Conservation (phyloP, 2,888 invertebrate species). For the Endomychus coccineus region DNA sequence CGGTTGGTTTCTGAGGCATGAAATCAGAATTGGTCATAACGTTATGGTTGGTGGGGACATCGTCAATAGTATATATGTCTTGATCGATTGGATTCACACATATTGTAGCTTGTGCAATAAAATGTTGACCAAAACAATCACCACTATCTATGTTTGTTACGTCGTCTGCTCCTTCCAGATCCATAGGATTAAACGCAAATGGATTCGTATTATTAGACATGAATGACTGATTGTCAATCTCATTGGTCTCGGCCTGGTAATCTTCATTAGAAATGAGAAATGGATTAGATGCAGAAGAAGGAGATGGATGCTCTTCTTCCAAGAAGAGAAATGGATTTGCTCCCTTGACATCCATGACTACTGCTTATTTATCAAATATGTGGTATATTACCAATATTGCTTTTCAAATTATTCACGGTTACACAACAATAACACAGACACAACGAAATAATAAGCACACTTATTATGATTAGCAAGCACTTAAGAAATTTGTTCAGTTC, state of each 20-base stretch:
- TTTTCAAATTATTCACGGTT: too few relatives aligned
- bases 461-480: slow-evolving; percentile 4
- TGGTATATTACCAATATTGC: too few relatives aligned
- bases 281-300: slow-evolving; percentile 55
- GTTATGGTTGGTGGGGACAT: slow-evolving; percentile 7
- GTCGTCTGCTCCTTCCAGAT: slow-evolving; percentile 36
- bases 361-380: too few relatives aligned
- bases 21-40: slow-evolving; percentile 14
- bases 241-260: slow-evolving; percentile 36
- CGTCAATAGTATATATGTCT: slow-evolving; percentile 15
- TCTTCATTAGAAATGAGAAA: slow-evolving; percentile 54
- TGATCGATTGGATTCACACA: slow-evolving; percentile 14
- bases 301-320: slow-evolving; percentile 55
- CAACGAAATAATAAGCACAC: too few relatives aligned
- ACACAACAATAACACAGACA: too few relatives aligned
- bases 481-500: slow-evolving; percentile 64
- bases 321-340: slow-evolving; percentile 77
- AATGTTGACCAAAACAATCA: slow-evolving; percentile 3
- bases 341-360: slow-evolving; percentile 40
- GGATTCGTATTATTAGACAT: slow-evolving; percentile 52
- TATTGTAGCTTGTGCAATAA: slow-evolving; percentile 14
- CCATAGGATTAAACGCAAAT: slow-evolving; percentile 50
- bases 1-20: slow-evolving; percentile 41
- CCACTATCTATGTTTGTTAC: slow-evolving; percentile 5
- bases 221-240: slow-evolving; percentile 50